phyloP scores from a whole-genome alignment of 64 coral and sea anemone species.

The Catalaphyllia jardinei region DNA sequence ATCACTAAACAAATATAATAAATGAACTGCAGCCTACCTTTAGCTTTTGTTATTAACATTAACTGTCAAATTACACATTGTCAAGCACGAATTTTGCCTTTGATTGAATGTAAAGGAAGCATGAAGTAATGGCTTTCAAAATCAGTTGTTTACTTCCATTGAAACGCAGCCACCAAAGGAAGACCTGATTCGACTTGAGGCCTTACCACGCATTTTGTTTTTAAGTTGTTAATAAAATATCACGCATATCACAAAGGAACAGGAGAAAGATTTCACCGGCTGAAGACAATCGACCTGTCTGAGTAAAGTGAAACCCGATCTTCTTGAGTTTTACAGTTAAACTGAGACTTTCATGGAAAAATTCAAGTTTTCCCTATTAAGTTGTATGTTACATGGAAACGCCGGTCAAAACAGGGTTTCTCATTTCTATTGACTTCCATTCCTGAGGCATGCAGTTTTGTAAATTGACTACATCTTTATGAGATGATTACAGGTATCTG shows the following conservation, averaged over 20 bases:
- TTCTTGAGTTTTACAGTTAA: neutral
- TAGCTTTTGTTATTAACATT: slow-evolving; percentile 37
- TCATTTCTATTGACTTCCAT: neutral
- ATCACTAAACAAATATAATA: slow-evolving; percentile 48
- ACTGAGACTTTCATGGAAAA: slow-evolving; percentile 10
- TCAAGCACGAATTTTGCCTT: slow-evolving; percentile 11
- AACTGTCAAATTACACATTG: slow-evolving; percentile 42
- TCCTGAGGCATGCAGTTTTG: neutral
- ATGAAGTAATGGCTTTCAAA: slow-evolving; percentile 30
- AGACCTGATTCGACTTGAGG: neutral
- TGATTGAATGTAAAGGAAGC: slow-evolving; percentile 19
- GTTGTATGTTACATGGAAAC: neutral
- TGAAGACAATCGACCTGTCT: neutral
- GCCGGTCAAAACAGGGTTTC: neutral
- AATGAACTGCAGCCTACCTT: slow-evolving; percentile 9
- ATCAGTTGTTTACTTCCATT: slow-evolving; percentile 6
- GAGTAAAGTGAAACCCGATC: neutral
- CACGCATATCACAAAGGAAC: neutral
- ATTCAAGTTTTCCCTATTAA: slow-evolving; percentile 21
- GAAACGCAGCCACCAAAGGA: neutral
- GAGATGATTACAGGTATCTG: neutral
- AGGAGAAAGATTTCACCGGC: neutral
- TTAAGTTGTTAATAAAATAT: neutral
- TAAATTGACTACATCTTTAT: slow-evolving; percentile 1
- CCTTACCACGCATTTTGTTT: neutral